Evolutionary conservation across 2,888 invertebrate species (phyloP).

Genomic region (Chaitophorus viminalis): DNA sequence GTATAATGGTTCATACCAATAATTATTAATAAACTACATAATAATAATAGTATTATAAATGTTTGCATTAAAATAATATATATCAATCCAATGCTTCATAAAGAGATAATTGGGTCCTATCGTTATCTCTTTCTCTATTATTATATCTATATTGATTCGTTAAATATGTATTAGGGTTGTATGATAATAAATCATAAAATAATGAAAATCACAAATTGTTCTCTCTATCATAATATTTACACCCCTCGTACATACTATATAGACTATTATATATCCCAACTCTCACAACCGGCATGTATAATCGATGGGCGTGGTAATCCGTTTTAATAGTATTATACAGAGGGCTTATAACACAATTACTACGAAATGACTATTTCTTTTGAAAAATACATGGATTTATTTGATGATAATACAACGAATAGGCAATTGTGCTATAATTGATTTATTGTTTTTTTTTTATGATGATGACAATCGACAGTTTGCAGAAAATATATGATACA

Average conservation of each 20-base stretch:
- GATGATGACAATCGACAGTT: conserved; percentile 31
- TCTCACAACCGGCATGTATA: conserved; percentile 33
- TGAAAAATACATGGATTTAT: conserved; percentile 43
- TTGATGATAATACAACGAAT: conserved; percentile 19
- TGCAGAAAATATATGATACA: too few species aligned
- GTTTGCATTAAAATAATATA: neutral
- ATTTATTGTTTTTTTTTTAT: conserved; percentile 47
- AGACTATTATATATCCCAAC: conserved; percentile 11
- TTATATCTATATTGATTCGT: conserved; percentile 41
- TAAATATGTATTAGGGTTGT: conserved; percentile 54
- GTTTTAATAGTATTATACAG: conserved; percentile 45
- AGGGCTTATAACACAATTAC: conserved; percentile 57
- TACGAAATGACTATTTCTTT: conserved; percentile 47
- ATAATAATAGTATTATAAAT: neutral
- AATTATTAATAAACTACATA: conserved; percentile 28
- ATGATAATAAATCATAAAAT: conserved; percentile 52
- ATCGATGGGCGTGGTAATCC: conserved; percentile 61
- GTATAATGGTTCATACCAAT: too few species aligned
- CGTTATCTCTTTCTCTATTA: conserved; percentile 2
- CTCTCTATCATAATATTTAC: conserved; percentile 60
- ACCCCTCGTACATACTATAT: conserved; percentile 20
- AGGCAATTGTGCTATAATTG: conserved; percentile 36
- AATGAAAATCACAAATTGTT: conserved; percentile 60
- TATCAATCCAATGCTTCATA: conserved; percentile 6
- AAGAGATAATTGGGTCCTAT: conserved; percentile 53